A percentile compares a stretch with the other conserved stretches of the same genome.
Conservation (phyloP, 2,113 vertebrate species). For the Clarias batrachus region DNA sequence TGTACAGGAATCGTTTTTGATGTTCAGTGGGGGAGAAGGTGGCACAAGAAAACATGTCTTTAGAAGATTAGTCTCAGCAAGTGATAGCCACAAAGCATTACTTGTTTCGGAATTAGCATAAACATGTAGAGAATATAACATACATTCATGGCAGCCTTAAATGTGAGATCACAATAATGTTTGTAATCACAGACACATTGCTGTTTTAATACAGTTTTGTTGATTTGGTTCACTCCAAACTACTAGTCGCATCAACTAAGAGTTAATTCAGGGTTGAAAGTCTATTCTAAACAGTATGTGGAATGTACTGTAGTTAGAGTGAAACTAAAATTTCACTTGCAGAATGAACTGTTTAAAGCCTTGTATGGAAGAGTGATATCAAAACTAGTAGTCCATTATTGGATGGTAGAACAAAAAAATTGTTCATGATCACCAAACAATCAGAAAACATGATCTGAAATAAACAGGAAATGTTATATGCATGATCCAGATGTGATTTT, state of each 20-base stretch:
- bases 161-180: neutral
- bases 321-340: neutral
- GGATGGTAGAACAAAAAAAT: neutral
- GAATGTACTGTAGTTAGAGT: neutral
- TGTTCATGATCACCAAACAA: neutral
- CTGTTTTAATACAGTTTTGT: neutral
- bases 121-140: neutral
- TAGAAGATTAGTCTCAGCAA: slow-evolving; percentile 21
- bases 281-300: neutral
- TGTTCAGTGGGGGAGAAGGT: slow-evolving; percentile 58
- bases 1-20: slow-evolving; percentile 69
- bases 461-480: neutral
- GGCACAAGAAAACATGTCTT: slow-evolving; percentile 8
- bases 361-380: neutral
- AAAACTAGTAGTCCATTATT: neutral
- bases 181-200: neutral
- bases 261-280: neutral
- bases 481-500: neutral
- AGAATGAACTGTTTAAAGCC: neutral
- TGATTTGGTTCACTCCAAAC: neutral
- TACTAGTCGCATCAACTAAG: neutral
- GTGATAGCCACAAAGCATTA: neutral
- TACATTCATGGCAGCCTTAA: neutral
- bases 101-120: neutral
- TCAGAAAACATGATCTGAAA: neutral